These are phyloP conservation scores for Dipodomys stephensi DNA, from an alignment of 2,113 vertebrate genomes.

Conservation along the genomic window DNA sequence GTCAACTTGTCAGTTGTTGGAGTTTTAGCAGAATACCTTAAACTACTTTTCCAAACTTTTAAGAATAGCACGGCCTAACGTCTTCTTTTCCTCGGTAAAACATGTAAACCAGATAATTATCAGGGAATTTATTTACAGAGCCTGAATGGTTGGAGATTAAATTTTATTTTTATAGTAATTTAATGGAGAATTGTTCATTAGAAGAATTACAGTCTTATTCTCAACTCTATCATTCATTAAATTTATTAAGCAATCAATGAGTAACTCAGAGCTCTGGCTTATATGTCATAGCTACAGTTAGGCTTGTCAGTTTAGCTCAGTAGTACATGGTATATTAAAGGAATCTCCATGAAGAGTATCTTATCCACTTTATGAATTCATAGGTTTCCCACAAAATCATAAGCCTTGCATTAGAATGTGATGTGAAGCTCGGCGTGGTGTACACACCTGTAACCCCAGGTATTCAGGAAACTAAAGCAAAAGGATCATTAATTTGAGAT, in stretches of 20 bases:
- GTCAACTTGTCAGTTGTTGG: constrained; percentile 52
- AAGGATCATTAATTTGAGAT: background rate
- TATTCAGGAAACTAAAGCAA: background rate
- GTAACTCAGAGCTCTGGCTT: background rate
- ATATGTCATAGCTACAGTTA: background rate
- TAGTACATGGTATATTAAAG: background rate
- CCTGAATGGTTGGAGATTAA: constrained; percentile 25
- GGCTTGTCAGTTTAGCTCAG: background rate
- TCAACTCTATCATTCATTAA: constrained; percentile 26
- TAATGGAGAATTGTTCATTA: constrained; percentile 41
- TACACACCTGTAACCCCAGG: background rate
- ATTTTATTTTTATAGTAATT: constrained; percentile 55
- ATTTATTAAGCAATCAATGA: constrained; percentile 17
- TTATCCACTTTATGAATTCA: background rate
- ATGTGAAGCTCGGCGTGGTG: too few species aligned
- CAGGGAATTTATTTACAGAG: constrained; percentile 29
- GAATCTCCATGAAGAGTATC: background rate
- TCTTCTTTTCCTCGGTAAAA: background rate
- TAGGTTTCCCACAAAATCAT: constrained; percentile 15
- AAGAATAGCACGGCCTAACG: background rate
- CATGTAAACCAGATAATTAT: background rate
- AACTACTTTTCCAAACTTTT: constrained; percentile 52
- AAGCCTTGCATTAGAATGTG: background rate
- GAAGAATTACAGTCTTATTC: background rate
- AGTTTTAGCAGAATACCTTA: constrained; percentile 44